Conservation (phyloP, 2,113 vertebrate genomes). For the Rafetus swinhoei region DNA sequence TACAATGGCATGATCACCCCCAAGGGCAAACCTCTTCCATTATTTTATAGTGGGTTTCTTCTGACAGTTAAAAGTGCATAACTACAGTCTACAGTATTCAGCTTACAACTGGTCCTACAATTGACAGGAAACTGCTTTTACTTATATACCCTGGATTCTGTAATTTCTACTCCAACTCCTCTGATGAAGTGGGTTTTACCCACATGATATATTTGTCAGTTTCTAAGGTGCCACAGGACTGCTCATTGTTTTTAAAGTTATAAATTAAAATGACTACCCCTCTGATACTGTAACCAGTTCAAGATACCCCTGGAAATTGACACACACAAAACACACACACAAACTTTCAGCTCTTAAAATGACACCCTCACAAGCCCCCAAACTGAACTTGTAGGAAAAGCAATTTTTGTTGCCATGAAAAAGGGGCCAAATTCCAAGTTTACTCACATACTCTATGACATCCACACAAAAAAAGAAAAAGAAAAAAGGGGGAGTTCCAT, state of each 20-base stretch:
- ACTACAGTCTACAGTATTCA: not conserved
- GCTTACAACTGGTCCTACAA: not conserved
- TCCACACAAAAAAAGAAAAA: not conserved
- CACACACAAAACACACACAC: fast-evolving
- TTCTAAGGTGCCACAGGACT: too few species aligned
- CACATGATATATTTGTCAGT: too few species aligned
- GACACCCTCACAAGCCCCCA: not conserved
- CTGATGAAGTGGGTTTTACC: too few species aligned
- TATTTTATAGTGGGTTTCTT: not conserved
- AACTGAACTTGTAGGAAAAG: fast-evolving
- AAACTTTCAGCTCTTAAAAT: fast-evolving
- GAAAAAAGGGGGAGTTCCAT: too few species aligned
- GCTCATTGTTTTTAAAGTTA: too few species aligned
- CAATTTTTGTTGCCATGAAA: fast-evolving
- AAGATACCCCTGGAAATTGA: not conserved
- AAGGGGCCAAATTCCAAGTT: fast-evolving
- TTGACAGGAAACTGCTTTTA: too few species aligned
- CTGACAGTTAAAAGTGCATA: not conserved
- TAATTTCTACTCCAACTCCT: too few species aligned
- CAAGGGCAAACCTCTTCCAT: not conserved
- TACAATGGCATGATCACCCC: not conserved
- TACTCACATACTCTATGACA: not conserved
- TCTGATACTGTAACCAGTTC: conserved; percentile 15
- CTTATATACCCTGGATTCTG: too few species aligned
- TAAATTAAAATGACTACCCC: not conserved